Evolutionary conservation across 2,888 invertebrate genomes (phyloP).

Genomic region (Actias luna): DNA sequence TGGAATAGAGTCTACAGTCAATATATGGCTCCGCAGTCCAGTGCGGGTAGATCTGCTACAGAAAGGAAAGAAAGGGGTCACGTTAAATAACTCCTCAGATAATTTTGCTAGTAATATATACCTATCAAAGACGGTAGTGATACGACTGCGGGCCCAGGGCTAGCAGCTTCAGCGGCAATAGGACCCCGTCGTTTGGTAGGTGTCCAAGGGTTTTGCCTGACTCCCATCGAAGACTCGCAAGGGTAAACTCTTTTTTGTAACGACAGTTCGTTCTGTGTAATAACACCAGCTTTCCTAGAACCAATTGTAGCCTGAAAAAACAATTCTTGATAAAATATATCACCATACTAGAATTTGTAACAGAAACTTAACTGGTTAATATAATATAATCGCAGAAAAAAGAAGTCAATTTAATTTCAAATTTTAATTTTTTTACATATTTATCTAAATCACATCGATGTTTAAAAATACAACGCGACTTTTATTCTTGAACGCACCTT

Average conservation of each 20-base stretch:
- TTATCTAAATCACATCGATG: not conserved
- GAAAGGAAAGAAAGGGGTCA: too few relatives aligned
- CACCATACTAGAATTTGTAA: not conserved
- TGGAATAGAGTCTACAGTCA: too few relatives aligned
- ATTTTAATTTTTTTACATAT: not conserved
- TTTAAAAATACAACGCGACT: not conserved
- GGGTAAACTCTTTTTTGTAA: slow-evolving; percentile 42
- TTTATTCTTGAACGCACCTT: slow-evolving; percentile 42
- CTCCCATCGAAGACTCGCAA: slow-evolving; percentile 77
- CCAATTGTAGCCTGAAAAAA: slow-evolving; percentile 10
- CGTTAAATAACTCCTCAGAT: too few relatives aligned
- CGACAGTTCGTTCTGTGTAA: slow-evolving; percentile 40
- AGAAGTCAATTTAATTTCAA: not conserved
- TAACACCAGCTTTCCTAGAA: slow-evolving; percentile 21
- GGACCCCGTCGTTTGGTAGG: slow-evolving; percentile 94
- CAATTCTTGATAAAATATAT: not conserved
- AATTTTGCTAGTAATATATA: slow-evolving; percentile 62
- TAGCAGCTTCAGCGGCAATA: slow-evolving; percentile 92
- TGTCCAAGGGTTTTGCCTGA: slow-evolving; percentile 94
- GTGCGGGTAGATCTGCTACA: too few relatives aligned
- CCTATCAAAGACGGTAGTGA: slow-evolving; percentile 91
- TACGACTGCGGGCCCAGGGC: slow-evolving; percentile 94
- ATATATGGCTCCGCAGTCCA: too few relatives aligned
- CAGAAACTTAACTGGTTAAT: not conserved
- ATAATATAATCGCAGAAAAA: too few relatives aligned